phyloP scores from a whole-genome alignment of 2,113 vertebrate species.

The Pantherophis guttatus region DNA sequence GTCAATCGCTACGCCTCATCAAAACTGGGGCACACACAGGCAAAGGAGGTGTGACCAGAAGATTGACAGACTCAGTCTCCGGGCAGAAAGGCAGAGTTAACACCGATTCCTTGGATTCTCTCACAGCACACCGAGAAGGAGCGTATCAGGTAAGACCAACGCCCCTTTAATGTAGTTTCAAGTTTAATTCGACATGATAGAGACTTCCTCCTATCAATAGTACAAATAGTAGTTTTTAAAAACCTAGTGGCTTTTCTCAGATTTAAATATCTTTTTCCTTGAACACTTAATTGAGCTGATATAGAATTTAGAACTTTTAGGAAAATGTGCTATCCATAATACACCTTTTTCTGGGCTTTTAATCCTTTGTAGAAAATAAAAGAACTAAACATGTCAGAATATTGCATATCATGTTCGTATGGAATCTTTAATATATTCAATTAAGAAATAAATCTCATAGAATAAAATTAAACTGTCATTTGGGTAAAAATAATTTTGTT shows the following conservation, averaged over 20 bases:
- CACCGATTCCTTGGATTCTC: too few species aligned
- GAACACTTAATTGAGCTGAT: slow-evolving; percentile 9
- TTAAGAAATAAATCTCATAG: background rate
- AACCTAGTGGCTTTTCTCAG: background rate
- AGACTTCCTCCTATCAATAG: slow-evolving; percentile 4
- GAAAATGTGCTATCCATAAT: background rate
- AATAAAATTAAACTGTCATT: background rate
- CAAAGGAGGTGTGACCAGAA: too few species aligned
- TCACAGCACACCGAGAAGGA: too few species aligned
- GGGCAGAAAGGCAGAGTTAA: too few species aligned
- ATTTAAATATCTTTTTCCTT: slow-evolving; percentile 17
- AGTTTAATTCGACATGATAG: too few species aligned
- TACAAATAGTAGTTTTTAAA: background rate
- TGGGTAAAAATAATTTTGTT: background rate
- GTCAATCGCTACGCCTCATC: too few species aligned
- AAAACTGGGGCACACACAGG: too few species aligned
- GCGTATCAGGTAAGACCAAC: too few species aligned
- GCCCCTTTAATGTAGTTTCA: too few species aligned
- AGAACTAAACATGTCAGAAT: background rate
- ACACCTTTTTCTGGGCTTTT: background rate
- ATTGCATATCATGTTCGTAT: background rate
- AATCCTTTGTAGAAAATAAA: background rate
- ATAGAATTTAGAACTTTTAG: background rate
- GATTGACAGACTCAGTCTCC: too few species aligned
- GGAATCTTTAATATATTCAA: background rate